Evolutionary conservation across 1,140 invertebrate genomes (phyloP).

Genomic region (Drosophila willistoni): DNA sequence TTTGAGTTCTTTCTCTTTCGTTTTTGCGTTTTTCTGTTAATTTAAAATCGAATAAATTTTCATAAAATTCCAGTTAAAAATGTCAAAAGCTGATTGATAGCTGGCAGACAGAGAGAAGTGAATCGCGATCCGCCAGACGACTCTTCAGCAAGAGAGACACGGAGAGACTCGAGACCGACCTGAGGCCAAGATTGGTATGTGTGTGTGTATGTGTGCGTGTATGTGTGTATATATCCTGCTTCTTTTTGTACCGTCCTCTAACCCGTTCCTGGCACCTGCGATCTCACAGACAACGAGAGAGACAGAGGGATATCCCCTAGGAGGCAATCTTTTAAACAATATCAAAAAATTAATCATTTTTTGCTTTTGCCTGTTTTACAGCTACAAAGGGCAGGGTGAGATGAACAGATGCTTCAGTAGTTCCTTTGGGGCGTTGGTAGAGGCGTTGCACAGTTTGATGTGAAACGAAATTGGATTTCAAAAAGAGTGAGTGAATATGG

Average conservation of each 20-base stretch:
- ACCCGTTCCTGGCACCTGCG: slow-evolving; percentile 63
- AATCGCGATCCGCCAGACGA: not conserved
- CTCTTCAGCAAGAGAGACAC: not conserved
- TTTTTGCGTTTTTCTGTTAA: slow-evolving; percentile 55
- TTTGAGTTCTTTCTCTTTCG: slow-evolving; percentile 6
- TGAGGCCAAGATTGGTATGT: slow-evolving; percentile 34
- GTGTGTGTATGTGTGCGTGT: not conserved
- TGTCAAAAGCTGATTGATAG: slow-evolving; percentile 82
- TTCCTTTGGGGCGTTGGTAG: slow-evolving; percentile 73
- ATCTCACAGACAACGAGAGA: not conserved
- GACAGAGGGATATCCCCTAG: slow-evolving; percentile 20
- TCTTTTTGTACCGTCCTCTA: slow-evolving; percentile 25
- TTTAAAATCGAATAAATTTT: slow-evolving; percentile 82
- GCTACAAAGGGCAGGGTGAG: slow-evolving; percentile 48
- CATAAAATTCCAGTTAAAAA: slow-evolving; percentile 80
- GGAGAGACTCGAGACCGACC: slow-evolving; percentile 26
- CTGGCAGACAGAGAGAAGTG: slow-evolving; percentile 63
- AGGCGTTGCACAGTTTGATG: slow-evolving; percentile 78
- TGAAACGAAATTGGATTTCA: slow-evolving; percentile 81
- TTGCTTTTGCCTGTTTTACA: slow-evolving; percentile 57
- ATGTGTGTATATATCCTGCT: slow-evolving; percentile 63
- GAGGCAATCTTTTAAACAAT: slow-evolving; percentile 69
- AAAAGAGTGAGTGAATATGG: slow-evolving; percentile 5
- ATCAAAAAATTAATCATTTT: slow-evolving; percentile 82
- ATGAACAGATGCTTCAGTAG: slow-evolving; percentile 52